These are phyloP conservation scores for Parauchenoglanis ngamensis DNA, from an alignment of 2,797 vertebrate genomes.

Conservation along the genomic window DNA sequence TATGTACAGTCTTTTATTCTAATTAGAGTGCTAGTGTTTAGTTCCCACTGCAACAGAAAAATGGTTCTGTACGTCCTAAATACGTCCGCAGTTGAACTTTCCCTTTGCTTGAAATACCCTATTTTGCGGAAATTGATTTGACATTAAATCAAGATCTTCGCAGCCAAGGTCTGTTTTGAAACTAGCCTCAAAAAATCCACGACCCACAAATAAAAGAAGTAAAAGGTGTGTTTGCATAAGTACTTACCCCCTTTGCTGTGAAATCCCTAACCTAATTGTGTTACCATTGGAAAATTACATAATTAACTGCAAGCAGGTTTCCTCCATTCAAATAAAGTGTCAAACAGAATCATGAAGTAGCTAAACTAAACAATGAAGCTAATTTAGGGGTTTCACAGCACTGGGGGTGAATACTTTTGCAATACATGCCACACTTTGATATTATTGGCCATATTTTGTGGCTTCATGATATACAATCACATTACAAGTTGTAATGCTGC, in stretches of 20 bases:
- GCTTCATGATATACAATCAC: neutral
- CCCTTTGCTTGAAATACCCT: neutral
- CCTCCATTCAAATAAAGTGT: neutral
- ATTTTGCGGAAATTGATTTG: neutral
- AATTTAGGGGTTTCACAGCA: neutral
- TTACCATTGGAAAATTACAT: neutral
- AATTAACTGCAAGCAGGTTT: neutral
- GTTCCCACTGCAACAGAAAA: neutral
- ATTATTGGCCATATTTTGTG: neutral
- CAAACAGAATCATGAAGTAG: neutral
- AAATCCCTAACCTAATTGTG: neutral
- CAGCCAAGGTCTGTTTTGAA: neutral
- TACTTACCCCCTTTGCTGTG: neutral
- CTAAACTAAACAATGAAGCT: neutral
- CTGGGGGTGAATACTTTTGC: neutral
- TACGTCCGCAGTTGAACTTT: neutral
- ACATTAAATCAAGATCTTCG: neutral
- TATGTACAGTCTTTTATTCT: neutral
- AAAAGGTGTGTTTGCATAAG: neutral
- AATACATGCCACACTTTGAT: neutral
- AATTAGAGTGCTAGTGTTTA: neutral
- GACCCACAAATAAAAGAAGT: neutral
- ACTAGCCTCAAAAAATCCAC: neutral
- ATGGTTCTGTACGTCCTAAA: neutral
- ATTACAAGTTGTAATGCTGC: neutral